Percentiles rank a stretch among this genome's conserved stretches.
phyloP scores from a whole-genome alignment of 2,888 invertebrate genomes.

The Ectemnius continuus region DNA sequence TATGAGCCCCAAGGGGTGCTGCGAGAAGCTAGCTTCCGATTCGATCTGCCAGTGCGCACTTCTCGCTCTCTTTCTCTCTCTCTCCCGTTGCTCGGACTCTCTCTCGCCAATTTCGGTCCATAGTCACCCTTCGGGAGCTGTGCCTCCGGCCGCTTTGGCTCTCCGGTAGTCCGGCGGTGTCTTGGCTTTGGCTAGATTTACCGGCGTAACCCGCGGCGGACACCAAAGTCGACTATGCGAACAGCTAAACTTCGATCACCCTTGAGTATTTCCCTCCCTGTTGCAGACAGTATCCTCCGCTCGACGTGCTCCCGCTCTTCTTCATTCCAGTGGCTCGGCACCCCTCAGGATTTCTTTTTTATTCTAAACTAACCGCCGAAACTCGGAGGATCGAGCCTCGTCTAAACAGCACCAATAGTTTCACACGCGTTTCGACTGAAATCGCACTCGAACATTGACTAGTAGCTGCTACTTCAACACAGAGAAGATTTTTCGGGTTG shows the following conservation, averaged over 20 bases:
- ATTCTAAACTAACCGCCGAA: constrained; percentile 24
- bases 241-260: constrained; percentile 58
- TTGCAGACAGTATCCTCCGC: no score
- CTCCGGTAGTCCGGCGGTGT: constrained; percentile 39
- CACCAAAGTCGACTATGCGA: constrained; percentile 49
- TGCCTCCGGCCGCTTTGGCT: constrained; percentile 38
- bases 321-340: constrained; percentile 10
- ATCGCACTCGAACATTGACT: no score
- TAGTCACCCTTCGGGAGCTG: constrained; percentile 35
- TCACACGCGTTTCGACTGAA: constrained; percentile 17
- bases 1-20: constrained; percentile 74
- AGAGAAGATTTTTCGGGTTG: background rate
- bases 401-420: constrained; percentile 59
- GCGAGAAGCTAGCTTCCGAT: constrained; percentile 45
- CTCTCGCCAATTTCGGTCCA: constrained; percentile 46
- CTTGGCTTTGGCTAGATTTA: constrained; percentile 44
- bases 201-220: constrained; percentile 49
- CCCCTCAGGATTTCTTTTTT: no score
- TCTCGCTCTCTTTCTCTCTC: background rate
- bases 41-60: constrained; percentile 41
- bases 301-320: background rate
- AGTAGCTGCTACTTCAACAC: no score
- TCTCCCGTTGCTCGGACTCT: constrained; percentile 14
- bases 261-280: constrained; percentile 35
- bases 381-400: constrained; percentile 43